Percentiles rank a stretch among this genome's conserved stretches.
Conservation (phyloP, 2,113 vertebrate species). For the Oceanodroma tethys region DNA sequence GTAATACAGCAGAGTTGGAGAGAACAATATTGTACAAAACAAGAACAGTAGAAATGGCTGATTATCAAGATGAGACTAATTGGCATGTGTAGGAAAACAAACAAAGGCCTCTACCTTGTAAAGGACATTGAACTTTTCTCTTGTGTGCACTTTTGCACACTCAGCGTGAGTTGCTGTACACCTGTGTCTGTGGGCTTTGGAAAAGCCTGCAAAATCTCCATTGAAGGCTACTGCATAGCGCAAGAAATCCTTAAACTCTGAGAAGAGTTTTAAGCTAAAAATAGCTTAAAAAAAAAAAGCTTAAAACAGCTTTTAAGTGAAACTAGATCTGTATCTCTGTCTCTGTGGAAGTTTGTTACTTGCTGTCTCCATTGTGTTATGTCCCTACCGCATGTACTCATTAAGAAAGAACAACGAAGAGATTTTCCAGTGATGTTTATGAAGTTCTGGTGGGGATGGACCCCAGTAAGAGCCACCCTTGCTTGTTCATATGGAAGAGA, state of each 20-base stretch:
- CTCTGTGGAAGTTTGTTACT: background rate
- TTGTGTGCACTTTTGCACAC: background rate
- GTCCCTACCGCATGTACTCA: background rate
- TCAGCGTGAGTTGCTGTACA: background rate
- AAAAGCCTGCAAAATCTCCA: background rate
- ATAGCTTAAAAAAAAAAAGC: too few relatives aligned
- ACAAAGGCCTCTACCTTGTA: background rate
- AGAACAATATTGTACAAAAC: background rate
- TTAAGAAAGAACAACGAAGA: background rate
- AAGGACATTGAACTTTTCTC: background rate
- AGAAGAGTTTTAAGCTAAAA: background rate
- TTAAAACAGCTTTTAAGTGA: background rate
- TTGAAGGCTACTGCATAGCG: background rate
- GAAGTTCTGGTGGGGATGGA: background rate
- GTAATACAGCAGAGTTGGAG: background rate
- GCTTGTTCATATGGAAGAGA: background rate
- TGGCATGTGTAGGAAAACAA: background rate
- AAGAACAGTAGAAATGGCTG: background rate
- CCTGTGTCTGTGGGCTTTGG: background rate
- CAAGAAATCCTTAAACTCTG: background rate
- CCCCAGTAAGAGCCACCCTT: background rate
- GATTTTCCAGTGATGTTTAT: background rate
- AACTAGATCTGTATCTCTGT: background rate
- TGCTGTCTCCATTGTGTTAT: background rate
- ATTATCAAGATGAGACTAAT: background rate